A percentile compares a stretch with the other conserved stretches of the same genome.
phyloP scores from a whole-genome alignment of 2,113 vertebrate genomes.

The Sciurus niger region DNA sequence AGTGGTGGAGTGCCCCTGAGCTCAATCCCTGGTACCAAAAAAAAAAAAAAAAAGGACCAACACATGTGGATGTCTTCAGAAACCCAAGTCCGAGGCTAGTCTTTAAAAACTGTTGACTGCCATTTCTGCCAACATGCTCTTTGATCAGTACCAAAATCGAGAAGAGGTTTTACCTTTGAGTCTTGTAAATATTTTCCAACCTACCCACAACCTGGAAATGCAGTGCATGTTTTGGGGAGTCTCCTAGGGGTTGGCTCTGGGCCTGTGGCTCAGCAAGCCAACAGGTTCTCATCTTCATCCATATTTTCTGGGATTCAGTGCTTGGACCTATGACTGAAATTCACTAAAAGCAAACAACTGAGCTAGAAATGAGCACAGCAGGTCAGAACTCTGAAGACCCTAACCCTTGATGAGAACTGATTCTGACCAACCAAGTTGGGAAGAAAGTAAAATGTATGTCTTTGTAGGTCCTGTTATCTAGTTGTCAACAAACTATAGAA shows the following conservation, averaged over 20 bases:
- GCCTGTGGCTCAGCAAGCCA: conserved; percentile 38
- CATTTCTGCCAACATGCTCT: not conserved
- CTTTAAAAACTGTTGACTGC: not conserved
- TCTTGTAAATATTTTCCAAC: conserved; percentile 47
- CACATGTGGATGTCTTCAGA: conserved; percentile 12
- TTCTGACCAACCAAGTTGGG: not conserved
- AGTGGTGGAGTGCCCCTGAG: no score
- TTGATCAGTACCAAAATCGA: not conserved
- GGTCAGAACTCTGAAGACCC: not conserved
- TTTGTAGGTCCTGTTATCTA: not conserved
- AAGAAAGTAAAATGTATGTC: not conserved
- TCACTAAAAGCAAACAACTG: not conserved
- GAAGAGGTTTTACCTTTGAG: not conserved
- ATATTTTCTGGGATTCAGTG: not conserved
- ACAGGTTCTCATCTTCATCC: conserved; percentile 1
- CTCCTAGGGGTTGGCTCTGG: no score
- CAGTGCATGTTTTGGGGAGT: not conserved
- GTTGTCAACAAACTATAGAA: not conserved
- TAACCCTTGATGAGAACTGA: not conserved
- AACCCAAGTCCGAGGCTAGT: not conserved
- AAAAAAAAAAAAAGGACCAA: not conserved
- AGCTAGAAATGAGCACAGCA: not conserved
- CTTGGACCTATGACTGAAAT: not conserved
- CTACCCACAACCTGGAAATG: not conserved
- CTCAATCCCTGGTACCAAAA: no score